phyloP scores from a whole-genome alignment of 2,888 invertebrate genomes.

The Thymelicus acteon region DNA sequence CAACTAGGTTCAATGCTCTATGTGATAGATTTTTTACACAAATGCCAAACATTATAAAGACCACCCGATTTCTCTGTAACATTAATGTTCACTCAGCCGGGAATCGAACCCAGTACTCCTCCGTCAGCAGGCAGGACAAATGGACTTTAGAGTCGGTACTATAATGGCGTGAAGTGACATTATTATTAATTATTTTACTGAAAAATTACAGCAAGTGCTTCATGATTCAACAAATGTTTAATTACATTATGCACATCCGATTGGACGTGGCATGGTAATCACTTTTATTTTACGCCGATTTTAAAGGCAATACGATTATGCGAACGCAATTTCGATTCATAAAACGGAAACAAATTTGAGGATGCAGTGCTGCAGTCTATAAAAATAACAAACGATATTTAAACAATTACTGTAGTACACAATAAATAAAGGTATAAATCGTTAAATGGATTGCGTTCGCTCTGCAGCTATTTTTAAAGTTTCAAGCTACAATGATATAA shows the following conservation, averaged over 20 bases:
- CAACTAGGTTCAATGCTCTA: too few species aligned
- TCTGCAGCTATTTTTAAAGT: constrained; percentile 3
- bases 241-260: constrained; percentile 38
- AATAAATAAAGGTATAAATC: constrained; percentile 22
- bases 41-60: too few species aligned
- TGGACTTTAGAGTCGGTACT: too few species aligned
- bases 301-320: constrained; percentile 38
- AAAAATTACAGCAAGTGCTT: constrained; percentile 4
- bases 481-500: not conserved
- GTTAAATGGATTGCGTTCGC: constrained; percentile 11
- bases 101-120: too few species aligned
- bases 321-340: constrained; percentile 37
- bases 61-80: too few species aligned
- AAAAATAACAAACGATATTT: constrained; percentile 35
- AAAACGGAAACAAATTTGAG: constrained; percentile 38
- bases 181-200: not conserved
- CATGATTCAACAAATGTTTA: constrained; percentile 34
- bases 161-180: not conserved
- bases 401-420: constrained; percentile 23
- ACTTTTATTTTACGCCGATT: constrained; percentile 38
- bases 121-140: too few species aligned
- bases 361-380: constrained; percentile 31
- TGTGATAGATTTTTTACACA: too few species aligned
- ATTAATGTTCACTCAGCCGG: too few species aligned
- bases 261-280: constrained; percentile 36